These are phyloP conservation scores for Nomada fabriciana DNA, from an alignment of 2,888 invertebrate species.

Conservation along the genomic window DNA sequence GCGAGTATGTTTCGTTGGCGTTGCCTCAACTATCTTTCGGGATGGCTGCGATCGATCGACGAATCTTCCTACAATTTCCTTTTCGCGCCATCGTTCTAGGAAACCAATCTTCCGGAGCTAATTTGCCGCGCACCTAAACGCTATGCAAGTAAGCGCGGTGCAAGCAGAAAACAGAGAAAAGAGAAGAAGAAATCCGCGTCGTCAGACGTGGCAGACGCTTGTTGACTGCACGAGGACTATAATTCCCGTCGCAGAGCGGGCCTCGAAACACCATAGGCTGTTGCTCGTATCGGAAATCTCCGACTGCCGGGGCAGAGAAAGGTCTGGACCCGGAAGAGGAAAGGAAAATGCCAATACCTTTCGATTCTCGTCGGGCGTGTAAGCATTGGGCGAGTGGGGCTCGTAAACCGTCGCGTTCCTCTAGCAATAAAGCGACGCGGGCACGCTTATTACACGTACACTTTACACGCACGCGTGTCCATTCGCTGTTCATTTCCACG, in stretches of 20 bases:
- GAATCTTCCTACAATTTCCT: background rate
- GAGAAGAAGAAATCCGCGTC: too few relatives aligned
- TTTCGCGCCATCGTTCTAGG: too few relatives aligned
- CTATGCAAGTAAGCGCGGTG: too few relatives aligned
- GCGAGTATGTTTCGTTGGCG: slow-evolving; percentile 50
- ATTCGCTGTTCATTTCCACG: slow-evolving; percentile 7
- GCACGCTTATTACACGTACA: slow-evolving; percentile 58
- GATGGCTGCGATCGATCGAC: background rate
- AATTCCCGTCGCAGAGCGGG: slow-evolving; percentile 26
- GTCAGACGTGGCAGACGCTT: slow-evolving; percentile 44
- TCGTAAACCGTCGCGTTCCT: slow-evolving; percentile 59
- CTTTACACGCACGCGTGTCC: slow-evolving; percentile 15
- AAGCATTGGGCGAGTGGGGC: slow-evolving; percentile 33
- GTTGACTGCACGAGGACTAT: slow-evolving; percentile 54
- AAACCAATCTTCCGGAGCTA: too few relatives aligned
- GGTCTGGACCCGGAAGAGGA: background rate
- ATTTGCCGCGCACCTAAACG: too few relatives aligned
- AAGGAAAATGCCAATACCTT: slow-evolving; percentile 67
- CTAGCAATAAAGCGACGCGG: slow-evolving; percentile 52
- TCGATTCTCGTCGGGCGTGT: slow-evolving; percentile 40
- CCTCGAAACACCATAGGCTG: slow-evolving; percentile 16
- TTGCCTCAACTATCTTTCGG: slow-evolving; percentile 3
- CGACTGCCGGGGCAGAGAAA: background rate
- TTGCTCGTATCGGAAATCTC: slow-evolving; percentile 32
- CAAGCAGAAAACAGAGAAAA: too few relatives aligned